phyloP scores from a whole-genome alignment of 2,113 vertebrate genomes.

The Sprattus sprattus region DNA sequence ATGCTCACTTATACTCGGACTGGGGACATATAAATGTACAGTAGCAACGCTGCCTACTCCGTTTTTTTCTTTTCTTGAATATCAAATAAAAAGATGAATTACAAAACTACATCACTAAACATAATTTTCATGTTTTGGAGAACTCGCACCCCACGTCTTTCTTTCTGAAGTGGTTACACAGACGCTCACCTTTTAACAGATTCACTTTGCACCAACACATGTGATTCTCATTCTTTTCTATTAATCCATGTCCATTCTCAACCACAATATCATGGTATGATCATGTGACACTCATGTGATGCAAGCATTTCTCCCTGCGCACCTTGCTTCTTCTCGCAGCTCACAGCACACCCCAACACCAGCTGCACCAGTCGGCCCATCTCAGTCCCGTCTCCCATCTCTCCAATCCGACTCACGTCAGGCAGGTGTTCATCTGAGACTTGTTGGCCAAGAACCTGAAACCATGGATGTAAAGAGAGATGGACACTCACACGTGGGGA shows the following conservation, averaged over 20 bases:
- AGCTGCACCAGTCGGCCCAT: slow-evolving; percentile 85
- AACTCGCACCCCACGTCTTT: not conserved
- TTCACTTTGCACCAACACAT: not conserved
- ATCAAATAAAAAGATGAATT: too few species aligned
- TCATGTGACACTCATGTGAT: not conserved
- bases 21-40: too few species aligned
- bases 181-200: not conserved
- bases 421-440: slow-evolving; percentile 79
- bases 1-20: too few species aligned
- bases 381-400: slow-evolving; percentile 78
- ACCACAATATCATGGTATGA: slow-evolving; percentile 23
- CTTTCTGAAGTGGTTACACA: not conserved
- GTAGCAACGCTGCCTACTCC: too few species aligned
- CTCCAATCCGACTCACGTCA: slow-evolving; percentile 80
- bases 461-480: not conserved
- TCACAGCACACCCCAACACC: slow-evolving; percentile 85
- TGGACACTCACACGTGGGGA: not conserved
- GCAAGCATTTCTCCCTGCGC: slow-evolving; percentile 23
- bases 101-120: too few species aligned
- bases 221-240: not conserved
- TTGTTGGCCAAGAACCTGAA: slow-evolving; percentile 80
- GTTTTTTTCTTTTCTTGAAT: too few species aligned
- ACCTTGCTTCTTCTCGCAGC: slow-evolving; percentile 92
- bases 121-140: not conserved
- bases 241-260: not conserved